Evolutionary conservation across 2,113 vertebrate species (phyloP), one percentile per base, ranked within the genome.

Genomic region (Paradoxurus hermaphroditus): DNA sequence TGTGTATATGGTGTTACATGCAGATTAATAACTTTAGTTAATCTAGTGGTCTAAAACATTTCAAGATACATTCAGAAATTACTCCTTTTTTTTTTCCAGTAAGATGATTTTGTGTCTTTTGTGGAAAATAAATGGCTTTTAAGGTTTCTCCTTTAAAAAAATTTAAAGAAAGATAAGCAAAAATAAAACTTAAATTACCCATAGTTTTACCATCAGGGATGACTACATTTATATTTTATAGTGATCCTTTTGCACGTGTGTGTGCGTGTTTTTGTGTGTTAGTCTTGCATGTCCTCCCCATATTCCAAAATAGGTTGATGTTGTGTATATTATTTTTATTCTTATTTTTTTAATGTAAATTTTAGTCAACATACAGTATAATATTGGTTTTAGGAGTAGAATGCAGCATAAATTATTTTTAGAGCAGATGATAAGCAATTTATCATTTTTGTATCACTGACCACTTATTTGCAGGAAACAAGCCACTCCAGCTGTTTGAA

Each of bases 11-110:
- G 41, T 73, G 19, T 59, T 90, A 62, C 19, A 13, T 67, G 70
- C 12, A 77, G 75, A 59, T 73, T 73, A 44, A 79, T 86, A 87
- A 39, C 49, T 84, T 44, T 31, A 41, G 36, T 92, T 96, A 70
- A 44, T 90, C 41, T 96, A 21, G 5, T 93, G 91, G 89, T 59
- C 31, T 82, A n/a, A 62, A 95, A 70, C 49, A 94, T 77, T 86
- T 90, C 25, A 51, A 91, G 70, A 85, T 85, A 36, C 5, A 70
- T 68, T 82, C 16, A 68, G 31, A 88, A 92, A 49, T 84, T 34
- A 12, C 23, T 53, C 18, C 27, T 46, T 92, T 39, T 29, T 77
- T 62, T 29, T 39, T 36, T 21, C 21, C 39, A 23, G 3, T 29
- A 34, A 34, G 14, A 83, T 21, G 11, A 62, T 79, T 41, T 75